Conservation (phyloP, 2,888 invertebrate species). For the Aromia moschata region DNA sequence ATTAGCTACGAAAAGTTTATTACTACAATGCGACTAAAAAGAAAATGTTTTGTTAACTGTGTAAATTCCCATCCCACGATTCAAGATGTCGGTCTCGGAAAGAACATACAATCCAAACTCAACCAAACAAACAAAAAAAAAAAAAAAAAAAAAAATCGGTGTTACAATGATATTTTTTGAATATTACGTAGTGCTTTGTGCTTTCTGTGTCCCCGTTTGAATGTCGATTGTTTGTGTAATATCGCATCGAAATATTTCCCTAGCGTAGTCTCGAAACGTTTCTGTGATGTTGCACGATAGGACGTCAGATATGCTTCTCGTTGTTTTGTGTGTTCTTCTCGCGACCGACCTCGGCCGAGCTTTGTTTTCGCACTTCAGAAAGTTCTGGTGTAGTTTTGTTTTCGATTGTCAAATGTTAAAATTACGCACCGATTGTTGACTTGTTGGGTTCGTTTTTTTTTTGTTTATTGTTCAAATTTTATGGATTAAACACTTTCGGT, state of each 20-base stretch:
- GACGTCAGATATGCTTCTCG: neutral
- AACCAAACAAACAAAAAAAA: no score
- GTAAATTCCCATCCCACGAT: conserved; percentile 19
- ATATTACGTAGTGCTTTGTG: conserved; percentile 12
- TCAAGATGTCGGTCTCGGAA: conserved; percentile 34
- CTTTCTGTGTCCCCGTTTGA: conserved; percentile 15
- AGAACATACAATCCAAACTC: conserved; percentile 10
- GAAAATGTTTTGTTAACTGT: conserved; percentile 35
- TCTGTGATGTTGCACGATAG: conserved; percentile 36
- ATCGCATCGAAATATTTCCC: conserved; percentile 41
- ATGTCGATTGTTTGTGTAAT: conserved; percentile 28
- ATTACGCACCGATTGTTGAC: conserved; percentile 27
- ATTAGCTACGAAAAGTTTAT: conserved; percentile 18
- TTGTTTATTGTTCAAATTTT: conserved; percentile 33
- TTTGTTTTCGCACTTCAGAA: conserved; percentile 14
- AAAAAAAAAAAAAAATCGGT: neutral
- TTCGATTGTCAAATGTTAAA: conserved; percentile 14
- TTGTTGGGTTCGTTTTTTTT: conserved; percentile 28
- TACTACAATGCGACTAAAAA: conserved; percentile 22
- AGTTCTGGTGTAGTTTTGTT: conserved; percentile 24
- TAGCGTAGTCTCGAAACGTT: conserved; percentile 29
- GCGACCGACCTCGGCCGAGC: conserved; percentile 24
- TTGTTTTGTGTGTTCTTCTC: conserved; percentile 24
- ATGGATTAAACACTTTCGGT: conserved; percentile 17
- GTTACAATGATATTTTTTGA: neutral